These are phyloP conservation scores for Eupithecia vulgata DNA, from an alignment of 2,888 invertebrate genomes.

Conservation along the genomic window DNA sequence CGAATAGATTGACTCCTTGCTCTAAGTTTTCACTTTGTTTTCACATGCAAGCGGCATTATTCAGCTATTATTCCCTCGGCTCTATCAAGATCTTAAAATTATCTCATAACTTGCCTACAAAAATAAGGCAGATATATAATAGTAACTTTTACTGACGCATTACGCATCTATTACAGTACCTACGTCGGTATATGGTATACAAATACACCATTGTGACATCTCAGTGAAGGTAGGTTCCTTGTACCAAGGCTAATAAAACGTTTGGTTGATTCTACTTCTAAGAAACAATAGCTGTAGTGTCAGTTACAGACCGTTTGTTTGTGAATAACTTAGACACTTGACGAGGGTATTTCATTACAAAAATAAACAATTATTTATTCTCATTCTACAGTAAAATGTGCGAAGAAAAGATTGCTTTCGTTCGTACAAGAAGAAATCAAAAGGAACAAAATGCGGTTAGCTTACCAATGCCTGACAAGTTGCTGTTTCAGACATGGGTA, in stretches of 20 bases:
- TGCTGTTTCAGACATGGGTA: not conserved
- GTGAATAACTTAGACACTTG: slow-evolving; percentile 47
- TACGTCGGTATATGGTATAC: not conserved
- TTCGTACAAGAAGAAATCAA: not conserved
- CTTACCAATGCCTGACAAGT: not conserved
- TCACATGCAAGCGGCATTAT: too few species aligned
- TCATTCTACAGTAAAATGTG: not conserved
- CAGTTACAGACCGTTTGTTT: slow-evolving; percentile 13
- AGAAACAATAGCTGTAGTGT: slow-evolving; percentile 11
- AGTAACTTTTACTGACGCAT: too few species aligned
- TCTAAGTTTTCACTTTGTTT: too few species aligned
- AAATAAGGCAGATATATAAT: too few species aligned
- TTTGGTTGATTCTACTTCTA: not conserved
- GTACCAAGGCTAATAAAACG: not conserved
- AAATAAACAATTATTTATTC: slow-evolving; percentile 20
- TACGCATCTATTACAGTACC: not conserved
- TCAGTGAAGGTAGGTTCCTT: not conserved
- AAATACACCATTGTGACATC: not conserved
- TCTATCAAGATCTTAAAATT: too few species aligned
- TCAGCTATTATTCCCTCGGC: too few species aligned
- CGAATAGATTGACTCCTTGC: too few species aligned
- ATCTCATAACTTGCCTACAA: too few species aligned
- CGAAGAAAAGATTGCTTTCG: not conserved
- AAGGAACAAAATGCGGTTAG: not conserved
- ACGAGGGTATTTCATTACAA: slow-evolving; percentile 55